Evolutionary conservation across 2,113 vertebrate genomes (phyloP).

Genomic region (Tamias sibiricus): DNA sequence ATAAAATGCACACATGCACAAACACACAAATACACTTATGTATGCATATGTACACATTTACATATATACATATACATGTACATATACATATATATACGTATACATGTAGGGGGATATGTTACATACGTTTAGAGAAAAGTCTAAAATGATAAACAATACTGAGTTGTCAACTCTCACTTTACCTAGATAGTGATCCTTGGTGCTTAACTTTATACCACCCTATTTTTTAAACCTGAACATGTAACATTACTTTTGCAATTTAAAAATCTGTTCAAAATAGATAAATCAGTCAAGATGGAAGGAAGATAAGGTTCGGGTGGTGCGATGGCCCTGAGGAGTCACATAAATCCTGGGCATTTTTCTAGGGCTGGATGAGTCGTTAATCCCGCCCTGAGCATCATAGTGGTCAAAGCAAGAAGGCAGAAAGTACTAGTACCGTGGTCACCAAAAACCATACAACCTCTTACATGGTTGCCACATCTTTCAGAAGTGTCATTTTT

Average conservation of each 20-base stretch:
- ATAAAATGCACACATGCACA: background rate
- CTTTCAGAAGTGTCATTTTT: background rate
- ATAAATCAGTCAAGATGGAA: background rate
- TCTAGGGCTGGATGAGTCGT: background rate
- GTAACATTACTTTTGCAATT: background rate
- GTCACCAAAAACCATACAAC: background rate
- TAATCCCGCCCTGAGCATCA: background rate
- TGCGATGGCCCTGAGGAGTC: background rate
- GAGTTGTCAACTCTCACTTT: background rate
- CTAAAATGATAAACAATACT: background rate
- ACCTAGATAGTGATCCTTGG: background rate
- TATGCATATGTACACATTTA: too few species aligned
- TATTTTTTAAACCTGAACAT: background rate
- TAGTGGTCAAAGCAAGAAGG: conserved; percentile 12
- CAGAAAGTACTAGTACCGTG: background rate
- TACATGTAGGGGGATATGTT: background rate
- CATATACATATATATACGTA: background rate
- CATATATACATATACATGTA: too few species aligned
- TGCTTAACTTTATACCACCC: background rate
- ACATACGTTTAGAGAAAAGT: background rate
- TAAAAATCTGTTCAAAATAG: background rate
- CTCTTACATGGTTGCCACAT: background rate
- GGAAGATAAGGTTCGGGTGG: background rate
- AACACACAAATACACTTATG: background rate
- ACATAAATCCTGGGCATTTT: background rate